Evolutionary conservation across 2,888 invertebrate species (phyloP), one percentile per base, ranked within the genome.

Genomic region (Uropetala carovei): DNA sequence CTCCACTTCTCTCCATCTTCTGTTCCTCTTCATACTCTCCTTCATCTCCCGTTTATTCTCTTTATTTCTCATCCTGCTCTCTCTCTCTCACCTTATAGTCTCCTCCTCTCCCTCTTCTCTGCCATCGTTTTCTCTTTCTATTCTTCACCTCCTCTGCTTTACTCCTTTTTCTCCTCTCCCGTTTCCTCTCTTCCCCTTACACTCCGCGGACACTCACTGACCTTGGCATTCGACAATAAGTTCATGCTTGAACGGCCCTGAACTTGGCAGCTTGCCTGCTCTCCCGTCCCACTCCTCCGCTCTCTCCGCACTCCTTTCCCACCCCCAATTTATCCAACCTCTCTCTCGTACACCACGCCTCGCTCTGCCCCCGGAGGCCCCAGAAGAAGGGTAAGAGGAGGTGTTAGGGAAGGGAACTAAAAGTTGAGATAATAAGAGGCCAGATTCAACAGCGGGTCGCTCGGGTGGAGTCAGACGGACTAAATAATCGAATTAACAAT

Each of bases 201-300:
- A 27, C 60, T 43, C 56, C 89, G 64, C 64, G 89, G 89, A 89
- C 89, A 68, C 89, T 89, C 89, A 89, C 89, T 89, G 89, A 89
- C 89, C 89, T 89, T 89, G 89, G 89, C 89, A 89, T 89, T 89
- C 89, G 89, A 89, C 89, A 89, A 89, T 89, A 89, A 89, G 89
- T 89, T 89, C 89, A 89, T 64, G 89, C 89, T 89, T 89, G 89
- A 89, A 89, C 89, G 89, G 43, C 89, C 89, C 89, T 89, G 89
- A 89, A 89, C 89, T 89, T 89, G 89, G 89, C 89, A 89, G 64
- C 43, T 89, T 68, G 89, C 89, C 89, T 64, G 64, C 89, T 64
- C 43, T 43, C 89, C 64, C 43, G 18, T n/a, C 64, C 85, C 89
- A 30, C 83, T 56, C 16, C 82, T n/a, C 82, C 82, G n/a, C 14